These are phyloP conservation scores for Varanus salvator DNA, from an alignment of 2,113 vertebrate species.

Conservation along the genomic window DNA sequence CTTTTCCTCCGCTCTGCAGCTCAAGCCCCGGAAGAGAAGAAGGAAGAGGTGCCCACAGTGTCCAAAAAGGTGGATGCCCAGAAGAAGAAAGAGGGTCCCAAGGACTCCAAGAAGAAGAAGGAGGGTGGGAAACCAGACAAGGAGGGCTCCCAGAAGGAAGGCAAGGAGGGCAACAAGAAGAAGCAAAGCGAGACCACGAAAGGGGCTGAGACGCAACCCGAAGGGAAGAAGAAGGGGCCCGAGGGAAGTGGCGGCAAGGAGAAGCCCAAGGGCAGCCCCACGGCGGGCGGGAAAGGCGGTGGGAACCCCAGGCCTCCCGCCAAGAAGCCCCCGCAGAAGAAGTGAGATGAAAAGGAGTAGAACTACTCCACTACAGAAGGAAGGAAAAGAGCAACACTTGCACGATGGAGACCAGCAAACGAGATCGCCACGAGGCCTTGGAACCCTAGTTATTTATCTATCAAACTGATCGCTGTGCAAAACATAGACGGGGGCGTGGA, in stretches of 20 bases:
- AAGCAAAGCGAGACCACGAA: neutral
- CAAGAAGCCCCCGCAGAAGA: neutral
- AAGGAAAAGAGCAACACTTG: neutral
- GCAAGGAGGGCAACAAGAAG: neutral
- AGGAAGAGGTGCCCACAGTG: conserved; percentile 58
- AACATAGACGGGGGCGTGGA: neutral
- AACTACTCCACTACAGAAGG: too few species aligned
- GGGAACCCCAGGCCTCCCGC: neutral
- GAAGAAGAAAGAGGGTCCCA: conserved; percentile 52
- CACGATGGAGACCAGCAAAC: neutral
- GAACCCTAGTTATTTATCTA: too few species aligned
- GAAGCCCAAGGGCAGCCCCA: conserved; percentile 26
- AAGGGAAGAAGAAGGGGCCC: conserved; percentile 31
- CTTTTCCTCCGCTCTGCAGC: conserved; percentile 16
- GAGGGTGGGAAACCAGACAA: neutral
- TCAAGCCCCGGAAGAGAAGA: conserved; percentile 8
- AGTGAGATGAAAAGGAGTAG: neutral
- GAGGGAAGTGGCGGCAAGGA: conserved; percentile 14
- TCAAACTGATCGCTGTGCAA: neutral
- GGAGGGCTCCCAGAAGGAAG: neutral
- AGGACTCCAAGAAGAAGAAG: conserved; percentile 51
- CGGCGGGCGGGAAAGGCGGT: neutral
- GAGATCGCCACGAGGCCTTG: neutral
- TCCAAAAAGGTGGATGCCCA: conserved; percentile 57
- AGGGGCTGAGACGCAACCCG: neutral